These are phyloP conservation scores for Hemithea aestivaria DNA, from an alignment of 2,888 invertebrate species.

Conservation along the genomic window DNA sequence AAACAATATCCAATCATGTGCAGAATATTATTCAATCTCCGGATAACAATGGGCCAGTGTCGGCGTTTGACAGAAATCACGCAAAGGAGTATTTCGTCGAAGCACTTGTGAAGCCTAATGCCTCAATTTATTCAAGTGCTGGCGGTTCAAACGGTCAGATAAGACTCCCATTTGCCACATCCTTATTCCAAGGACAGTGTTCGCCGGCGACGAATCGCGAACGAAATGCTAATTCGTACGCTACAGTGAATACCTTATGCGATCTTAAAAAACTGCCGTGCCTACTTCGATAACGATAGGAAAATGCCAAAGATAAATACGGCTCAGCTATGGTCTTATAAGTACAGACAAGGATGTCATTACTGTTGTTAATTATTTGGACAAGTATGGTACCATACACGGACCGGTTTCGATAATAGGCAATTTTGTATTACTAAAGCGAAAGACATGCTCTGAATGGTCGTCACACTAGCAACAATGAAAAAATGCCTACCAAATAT, in stretches of 20 bases:
- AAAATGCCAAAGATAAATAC: constrained; percentile 51
- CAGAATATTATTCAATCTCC: constrained; percentile 29
- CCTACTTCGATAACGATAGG: constrained; percentile 37
- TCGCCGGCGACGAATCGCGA: constrained; percentile 50
- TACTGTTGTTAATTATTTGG: constrained; percentile 43
- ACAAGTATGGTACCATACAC: constrained; percentile 29
- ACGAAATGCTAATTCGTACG: constrained; percentile 69
- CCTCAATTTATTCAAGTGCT: constrained; percentile 33
- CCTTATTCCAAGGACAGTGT: constrained; percentile 73
- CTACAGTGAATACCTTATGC: constrained; percentile 68
- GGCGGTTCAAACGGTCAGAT: constrained; percentile 50
- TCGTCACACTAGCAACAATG: no score
- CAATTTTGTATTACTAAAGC: constrained; percentile 1
- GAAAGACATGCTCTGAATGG: neutral
- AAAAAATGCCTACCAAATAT: no score
- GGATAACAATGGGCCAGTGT: constrained; percentile 35
- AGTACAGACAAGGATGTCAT: constrained; percentile 38
- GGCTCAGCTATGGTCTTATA: constrained; percentile 32
- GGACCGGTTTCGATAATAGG: constrained; percentile 26
- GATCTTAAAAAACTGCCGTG: constrained; percentile 50
- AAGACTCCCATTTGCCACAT: constrained; percentile 60
- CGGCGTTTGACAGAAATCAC: constrained; percentile 28
- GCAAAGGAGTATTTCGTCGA: constrained; percentile 32
- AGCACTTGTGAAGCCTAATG: constrained; percentile 25
- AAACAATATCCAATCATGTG: constrained; percentile 36